Percentiles rank a stretch among this genome's conserved stretches.
These are phyloP conservation scores for Tangara arthus DNA, from an alignment of 2,797 vertebrate genomes.

Conservation along the genomic window DNA sequence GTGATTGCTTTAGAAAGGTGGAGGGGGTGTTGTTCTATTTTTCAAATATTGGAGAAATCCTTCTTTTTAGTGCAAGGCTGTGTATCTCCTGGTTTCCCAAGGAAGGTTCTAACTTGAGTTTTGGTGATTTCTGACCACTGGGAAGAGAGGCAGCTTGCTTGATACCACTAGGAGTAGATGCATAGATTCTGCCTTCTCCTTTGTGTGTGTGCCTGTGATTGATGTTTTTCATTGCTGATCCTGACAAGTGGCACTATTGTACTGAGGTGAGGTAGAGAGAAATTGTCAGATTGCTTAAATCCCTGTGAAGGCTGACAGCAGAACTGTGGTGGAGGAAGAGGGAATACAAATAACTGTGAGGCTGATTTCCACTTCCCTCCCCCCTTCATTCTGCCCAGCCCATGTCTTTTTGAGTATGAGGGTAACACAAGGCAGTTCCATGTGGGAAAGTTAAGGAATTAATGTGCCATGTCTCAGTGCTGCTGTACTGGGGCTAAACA, in stretches of 20 bases:
- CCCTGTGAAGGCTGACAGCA: slow-evolving; percentile 45
- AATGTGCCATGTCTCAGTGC: slow-evolving; percentile 69
- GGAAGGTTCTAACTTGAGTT: background rate
- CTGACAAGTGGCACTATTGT: slow-evolving; percentile 53
- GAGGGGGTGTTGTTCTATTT: background rate
- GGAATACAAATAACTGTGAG: slow-evolving; percentile 58
- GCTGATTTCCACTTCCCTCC: background rate
- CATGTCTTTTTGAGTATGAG: slow-evolving; percentile 51
- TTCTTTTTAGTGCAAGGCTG: background rate
- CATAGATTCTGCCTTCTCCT: background rate
- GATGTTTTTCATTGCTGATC: slow-evolving; percentile 61
- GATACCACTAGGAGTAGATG: background rate
- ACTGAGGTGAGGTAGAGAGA: slow-evolving; percentile 53
- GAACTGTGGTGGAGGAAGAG: slow-evolving; percentile 17
- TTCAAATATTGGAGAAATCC: background rate
- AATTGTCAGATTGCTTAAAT: slow-evolving; percentile 63
- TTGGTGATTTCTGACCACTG: background rate
- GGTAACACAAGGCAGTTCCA: slow-evolving; percentile 56
- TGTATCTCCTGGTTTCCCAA: background rate
- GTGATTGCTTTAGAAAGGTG: background rate
- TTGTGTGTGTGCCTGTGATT: slow-evolving; percentile 1
- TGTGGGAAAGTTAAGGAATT: slow-evolving; percentile 75
- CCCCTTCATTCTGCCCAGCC: background rate
- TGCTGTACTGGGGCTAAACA: slow-evolving; percentile 72
- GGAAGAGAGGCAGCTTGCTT: background rate